Evolutionary conservation across 2,113 vertebrate genomes (phyloP).

Genomic region (Echinops telfairi): DNA sequence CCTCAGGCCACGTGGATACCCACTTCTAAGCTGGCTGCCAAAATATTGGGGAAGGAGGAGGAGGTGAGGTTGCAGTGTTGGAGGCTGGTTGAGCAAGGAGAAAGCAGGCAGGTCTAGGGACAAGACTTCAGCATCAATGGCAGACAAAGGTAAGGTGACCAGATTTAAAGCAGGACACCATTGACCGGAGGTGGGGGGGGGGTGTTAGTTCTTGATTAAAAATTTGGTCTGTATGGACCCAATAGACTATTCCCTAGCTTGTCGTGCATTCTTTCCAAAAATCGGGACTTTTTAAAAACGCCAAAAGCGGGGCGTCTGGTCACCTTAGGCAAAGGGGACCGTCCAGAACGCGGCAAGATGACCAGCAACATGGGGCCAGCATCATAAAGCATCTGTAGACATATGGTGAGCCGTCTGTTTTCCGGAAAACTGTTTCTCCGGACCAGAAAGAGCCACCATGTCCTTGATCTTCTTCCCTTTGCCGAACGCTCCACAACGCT

Average conservation of each 20-base stretch:
- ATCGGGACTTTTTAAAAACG: no score
- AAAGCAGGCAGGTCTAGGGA: not conserved
- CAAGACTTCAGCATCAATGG: not conserved
- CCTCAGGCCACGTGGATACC: not conserved
- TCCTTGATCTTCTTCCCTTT: not conserved
- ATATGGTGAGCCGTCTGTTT: not conserved
- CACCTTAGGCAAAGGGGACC: not conserved
- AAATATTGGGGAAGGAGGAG: not conserved
- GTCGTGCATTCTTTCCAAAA: no score
- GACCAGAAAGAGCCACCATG: not conserved
- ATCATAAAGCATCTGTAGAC: not conserved
- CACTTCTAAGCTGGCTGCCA: not conserved
- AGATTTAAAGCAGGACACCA: no score
- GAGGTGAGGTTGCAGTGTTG: not conserved
- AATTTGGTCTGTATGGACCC: no score
- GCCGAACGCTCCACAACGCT: not conserved
- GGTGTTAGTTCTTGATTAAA: no score
- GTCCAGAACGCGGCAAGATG: not conserved
- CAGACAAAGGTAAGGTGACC: not conserved
- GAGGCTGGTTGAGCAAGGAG: not conserved
- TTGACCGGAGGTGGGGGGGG: no score
- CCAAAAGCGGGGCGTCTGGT: no score
- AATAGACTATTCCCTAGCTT: no score
- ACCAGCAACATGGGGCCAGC: not conserved
- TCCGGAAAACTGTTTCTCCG: slow-evolving; percentile 32